Conservation (phyloP, 2,888 invertebrate genomes). For the Drosophila recens region DNA sequence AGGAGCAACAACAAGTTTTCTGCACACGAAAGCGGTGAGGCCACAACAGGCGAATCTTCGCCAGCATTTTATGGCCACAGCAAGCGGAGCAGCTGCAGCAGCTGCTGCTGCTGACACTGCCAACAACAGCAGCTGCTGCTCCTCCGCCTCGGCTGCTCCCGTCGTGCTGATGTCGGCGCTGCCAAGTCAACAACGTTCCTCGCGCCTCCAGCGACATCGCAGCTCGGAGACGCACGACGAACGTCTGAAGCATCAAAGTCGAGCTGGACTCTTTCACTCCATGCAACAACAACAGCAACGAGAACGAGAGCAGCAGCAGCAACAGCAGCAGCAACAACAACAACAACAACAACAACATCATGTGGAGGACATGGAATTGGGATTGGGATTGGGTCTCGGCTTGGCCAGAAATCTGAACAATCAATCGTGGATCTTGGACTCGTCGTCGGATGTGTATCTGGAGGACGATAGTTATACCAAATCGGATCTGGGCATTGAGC, state of each 20-base stretch:
- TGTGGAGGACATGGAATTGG: slow-evolving; percentile 75
- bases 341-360: slow-evolving; percentile 45
- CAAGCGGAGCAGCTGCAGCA: neutral
- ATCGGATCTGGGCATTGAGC: slow-evolving; percentile 85
- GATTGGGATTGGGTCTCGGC: slow-evolving; percentile 69
- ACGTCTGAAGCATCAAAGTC: slow-evolving; percentile 81
- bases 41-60: slow-evolving; percentile 36
- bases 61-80: slow-evolving; percentile 56
- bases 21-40: slow-evolving; percentile 70
- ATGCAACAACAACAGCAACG: slow-evolving; percentile 80
- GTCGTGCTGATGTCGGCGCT: slow-evolving; percentile 49
- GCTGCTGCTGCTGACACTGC: slow-evolving; percentile 7
- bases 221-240: slow-evolving; percentile 85
- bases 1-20: slow-evolving; percentile 63
- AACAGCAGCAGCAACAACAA: slow-evolving; percentile 70
- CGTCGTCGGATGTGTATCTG: slow-evolving; percentile 84
- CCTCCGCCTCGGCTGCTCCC: slow-evolving; percentile 15
- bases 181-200: slow-evolving; percentile 66
- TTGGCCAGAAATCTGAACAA: slow-evolving; percentile 36
- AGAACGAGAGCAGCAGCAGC: slow-evolving; percentile 46
- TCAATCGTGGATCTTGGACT: slow-evolving; percentile 82
- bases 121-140: too few species aligned
- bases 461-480: slow-evolving; percentile 85
- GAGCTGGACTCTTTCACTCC: slow-evolving; percentile 73
- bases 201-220: slow-evolving; percentile 84